phyloP scores from a whole-genome alignment of 2,888 invertebrate species.

The Euzophera pinguis region DNA sequence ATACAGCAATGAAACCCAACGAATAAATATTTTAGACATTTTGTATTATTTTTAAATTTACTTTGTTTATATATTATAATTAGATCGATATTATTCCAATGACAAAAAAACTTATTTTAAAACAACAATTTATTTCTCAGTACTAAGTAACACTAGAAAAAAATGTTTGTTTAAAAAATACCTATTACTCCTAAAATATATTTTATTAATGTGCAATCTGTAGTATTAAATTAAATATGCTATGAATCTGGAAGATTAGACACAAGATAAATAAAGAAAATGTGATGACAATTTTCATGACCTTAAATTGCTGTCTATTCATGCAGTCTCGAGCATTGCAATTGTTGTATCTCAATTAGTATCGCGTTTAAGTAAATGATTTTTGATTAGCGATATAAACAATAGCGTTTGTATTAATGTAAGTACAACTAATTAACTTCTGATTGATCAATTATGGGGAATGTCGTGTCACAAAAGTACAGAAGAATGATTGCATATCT shows the following conservation, averaged over 20 bases:
- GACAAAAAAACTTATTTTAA: not conserved
- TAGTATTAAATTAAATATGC: too few relatives aligned
- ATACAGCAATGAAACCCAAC: constrained; percentile 17
- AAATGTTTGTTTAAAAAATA: too few relatives aligned
- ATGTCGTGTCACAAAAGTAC: not conserved
- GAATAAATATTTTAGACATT: constrained; percentile 12
- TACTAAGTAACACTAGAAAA: not conserved
- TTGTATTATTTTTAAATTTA: constrained; percentile 1
- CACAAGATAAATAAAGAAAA: not conserved
- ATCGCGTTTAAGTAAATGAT: not conserved
- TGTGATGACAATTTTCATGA: not conserved
- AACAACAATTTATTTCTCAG: too few relatives aligned
- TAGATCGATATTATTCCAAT: too few relatives aligned
- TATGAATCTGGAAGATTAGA: too few relatives aligned
- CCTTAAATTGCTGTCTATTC: not conserved
- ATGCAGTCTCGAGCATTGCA: not conserved
- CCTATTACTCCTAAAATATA: too few relatives aligned
- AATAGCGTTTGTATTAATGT: constrained; percentile 2
- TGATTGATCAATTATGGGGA: constrained; percentile 10
- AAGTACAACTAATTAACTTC: constrained; percentile 9
- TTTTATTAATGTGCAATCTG: too few relatives aligned
- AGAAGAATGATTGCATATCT: not conserved
- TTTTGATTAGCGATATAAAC: constrained; percentile 2
- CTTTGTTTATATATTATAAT: not conserved
- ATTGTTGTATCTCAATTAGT: not conserved